Percentiles rank a stretch among this genome's conserved stretches.
These are phyloP conservation scores for Lasioglossum albipes DNA, from an alignment of 1,140 invertebrate genomes.

Conservation along the genomic window DNA sequence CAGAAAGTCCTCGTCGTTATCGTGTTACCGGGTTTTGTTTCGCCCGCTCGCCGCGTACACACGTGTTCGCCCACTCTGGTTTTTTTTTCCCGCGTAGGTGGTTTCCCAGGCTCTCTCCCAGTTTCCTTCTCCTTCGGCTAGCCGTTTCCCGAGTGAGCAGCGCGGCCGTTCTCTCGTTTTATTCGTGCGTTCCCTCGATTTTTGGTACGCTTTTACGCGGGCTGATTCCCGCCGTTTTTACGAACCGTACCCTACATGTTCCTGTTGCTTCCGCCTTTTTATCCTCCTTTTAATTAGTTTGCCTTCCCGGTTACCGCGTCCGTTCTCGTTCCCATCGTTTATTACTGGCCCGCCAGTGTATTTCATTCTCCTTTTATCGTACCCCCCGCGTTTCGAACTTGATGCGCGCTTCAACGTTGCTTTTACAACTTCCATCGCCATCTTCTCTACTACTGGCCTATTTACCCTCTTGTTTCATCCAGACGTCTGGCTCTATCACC, in stretches of 20 bases:
- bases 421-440: background rate
- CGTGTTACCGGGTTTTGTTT: background rate
- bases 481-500: background rate
- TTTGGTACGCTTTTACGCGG: conserved; percentile 16
- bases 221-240: background rate
- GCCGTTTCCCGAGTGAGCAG: background rate
- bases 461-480: background rate
- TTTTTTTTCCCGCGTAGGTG: background rate
- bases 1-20: background rate
- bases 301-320: background rate
- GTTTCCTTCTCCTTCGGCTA: background rate
- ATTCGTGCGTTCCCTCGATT: conserved; percentile 1
- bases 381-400: background rate
- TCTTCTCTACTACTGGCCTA: background rate
- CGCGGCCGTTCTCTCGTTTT: background rate
- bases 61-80: too few relatives aligned
- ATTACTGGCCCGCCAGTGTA: background rate
- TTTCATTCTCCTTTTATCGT: conserved; percentile 1
- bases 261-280: background rate
- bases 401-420: background rate
- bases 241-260: background rate
- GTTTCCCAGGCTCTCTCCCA: background rate
- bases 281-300: conserved; percentile 24
- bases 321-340: background rate
- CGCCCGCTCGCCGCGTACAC: too few relatives aligned